Evolutionary conservation across 2,797 vertebrate genomes (phyloP).

Genomic region (Eulemur albifrons): DNA sequence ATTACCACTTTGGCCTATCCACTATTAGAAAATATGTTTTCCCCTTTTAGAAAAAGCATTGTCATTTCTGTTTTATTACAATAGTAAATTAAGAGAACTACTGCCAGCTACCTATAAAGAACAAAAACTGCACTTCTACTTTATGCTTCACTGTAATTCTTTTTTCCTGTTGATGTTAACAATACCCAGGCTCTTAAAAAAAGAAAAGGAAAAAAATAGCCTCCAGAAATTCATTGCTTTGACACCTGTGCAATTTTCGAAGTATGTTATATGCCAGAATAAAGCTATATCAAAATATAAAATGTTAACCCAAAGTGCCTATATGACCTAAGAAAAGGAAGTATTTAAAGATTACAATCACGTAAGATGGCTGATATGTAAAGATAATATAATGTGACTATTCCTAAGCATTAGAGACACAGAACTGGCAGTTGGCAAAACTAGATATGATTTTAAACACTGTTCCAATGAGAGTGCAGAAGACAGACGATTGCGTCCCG

Average conservation of each 20-base stretch:
- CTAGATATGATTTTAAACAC: slow-evolving; percentile 73
- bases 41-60: slow-evolving; percentile 70
- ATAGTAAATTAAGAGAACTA: slow-evolving; percentile 61
- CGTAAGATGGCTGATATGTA: slow-evolving; percentile 73
- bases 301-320: slow-evolving; percentile 74
- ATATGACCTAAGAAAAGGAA: slow-evolving; percentile 59
- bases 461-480: slow-evolving; percentile 60
- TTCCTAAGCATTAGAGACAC: slow-evolving; percentile 42
- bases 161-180: slow-evolving; percentile 53
- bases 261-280: slow-evolving; percentile 74
- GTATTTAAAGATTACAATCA: slow-evolving; percentile 65
- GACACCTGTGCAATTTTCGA: slow-evolving; percentile 73
- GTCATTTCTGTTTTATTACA: slow-evolving; percentile 70
- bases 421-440: slow-evolving; percentile 73
- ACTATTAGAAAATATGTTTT: slow-evolving; percentile 73
- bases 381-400: slow-evolving; percentile 70
- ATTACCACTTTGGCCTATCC: slow-evolving; percentile 65
- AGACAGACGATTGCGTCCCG: slow-evolving; percentile 67
- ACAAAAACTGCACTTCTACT: slow-evolving; percentile 36
- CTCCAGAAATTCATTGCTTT: slow-evolving; percentile 76
- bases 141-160: slow-evolving; percentile 35
- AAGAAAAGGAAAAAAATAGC: not conserved
- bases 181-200: slow-evolving; percentile 48
- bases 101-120: slow-evolving; percentile 47
- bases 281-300: slow-evolving; percentile 73